Evolutionary conservation across 2,113 vertebrate genomes (phyloP).

Genomic region (Hemicordylus capensis): DNA sequence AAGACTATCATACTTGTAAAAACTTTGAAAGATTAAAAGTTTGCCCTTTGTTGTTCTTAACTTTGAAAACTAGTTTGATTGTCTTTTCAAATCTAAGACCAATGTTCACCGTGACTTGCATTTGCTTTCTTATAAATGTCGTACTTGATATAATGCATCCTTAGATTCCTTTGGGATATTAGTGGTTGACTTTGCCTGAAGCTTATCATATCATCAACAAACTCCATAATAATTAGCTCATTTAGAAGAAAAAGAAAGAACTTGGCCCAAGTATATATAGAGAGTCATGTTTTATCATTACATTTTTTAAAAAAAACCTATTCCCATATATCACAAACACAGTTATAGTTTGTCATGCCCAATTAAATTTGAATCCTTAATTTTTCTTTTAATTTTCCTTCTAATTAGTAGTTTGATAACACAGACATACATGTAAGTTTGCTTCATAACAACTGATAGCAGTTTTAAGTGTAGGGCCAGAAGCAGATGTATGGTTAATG

Average conservation of each 20-base stretch:
- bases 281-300: not conserved
- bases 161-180: not conserved
- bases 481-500: not conserved
- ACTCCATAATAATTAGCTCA: not conserved
- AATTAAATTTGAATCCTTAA: not conserved
- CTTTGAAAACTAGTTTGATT: constrained; percentile 6
- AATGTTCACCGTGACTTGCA: not conserved
- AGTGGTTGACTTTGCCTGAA: not conserved
- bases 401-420: not conserved
- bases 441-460: not conserved
- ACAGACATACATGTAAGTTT: not conserved
- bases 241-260: not conserved
- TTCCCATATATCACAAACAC: not conserved
- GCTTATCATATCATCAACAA: not conserved
- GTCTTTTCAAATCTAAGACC: not conserved
- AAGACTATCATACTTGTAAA: not conserved
- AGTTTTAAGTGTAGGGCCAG: not conserved
- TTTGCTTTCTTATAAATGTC: not conserved
- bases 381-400: not conserved
- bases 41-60: not conserved
- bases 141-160: not conserved
- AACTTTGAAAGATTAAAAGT: not conserved
- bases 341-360: not conserved
- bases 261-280: not conserved
- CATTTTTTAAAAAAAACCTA: not conserved